Base-by-base conservation (phyloP, 2,888 invertebrate genomes). In the Nomada ruficornis region DNA sequence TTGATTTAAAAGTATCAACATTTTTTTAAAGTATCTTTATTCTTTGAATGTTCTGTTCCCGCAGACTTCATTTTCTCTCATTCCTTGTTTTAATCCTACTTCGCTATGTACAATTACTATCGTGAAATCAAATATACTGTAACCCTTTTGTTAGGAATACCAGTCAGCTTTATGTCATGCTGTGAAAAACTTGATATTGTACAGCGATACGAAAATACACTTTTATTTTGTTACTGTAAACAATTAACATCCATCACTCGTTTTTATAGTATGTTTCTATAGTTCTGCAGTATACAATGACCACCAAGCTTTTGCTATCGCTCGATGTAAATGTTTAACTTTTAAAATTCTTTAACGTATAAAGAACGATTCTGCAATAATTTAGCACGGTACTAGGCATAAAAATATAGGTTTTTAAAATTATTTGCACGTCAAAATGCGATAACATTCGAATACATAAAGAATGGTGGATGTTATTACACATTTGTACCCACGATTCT, bases 191-290 rank as follows among this genome's bases (percentile, higher is more conserved):
- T 90, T 89, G 88, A 47, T 47, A 86, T 89, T 85, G 84, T 88
- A 88, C 85, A 87, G 83, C 84, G 72, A 86, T 90, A 91, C 80
- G 88, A 91, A 91, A 91, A 91, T 91, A 91, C 88, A 91, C 84
- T 87, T 91, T 86, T 77, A 87, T 87, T 89, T 86, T 85, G 54
- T 88, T 71, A 63, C 83, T 77, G 60, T 82, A 83, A 83, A 83
- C 67, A 75, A 88, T 85, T 80, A 74, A 80, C 68, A 69, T 85
- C 67, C 85, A 87, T 86, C 73, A 71, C 70, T 80, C 60, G 57
- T 77, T 60, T 83, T 85, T 84, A 75, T 76, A 86, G 60, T 72
- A 65, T 72, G 68, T 68, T 54, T 70, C 77, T 63, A 80, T 67
- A 80, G 70, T 78, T 82, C 82, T 57, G 54, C 76, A 79, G 75